These are phyloP conservation scores for Mionectes olivaceus DNA, from an alignment of 2,797 vertebrate species.

Conservation along the genomic window DNA sequence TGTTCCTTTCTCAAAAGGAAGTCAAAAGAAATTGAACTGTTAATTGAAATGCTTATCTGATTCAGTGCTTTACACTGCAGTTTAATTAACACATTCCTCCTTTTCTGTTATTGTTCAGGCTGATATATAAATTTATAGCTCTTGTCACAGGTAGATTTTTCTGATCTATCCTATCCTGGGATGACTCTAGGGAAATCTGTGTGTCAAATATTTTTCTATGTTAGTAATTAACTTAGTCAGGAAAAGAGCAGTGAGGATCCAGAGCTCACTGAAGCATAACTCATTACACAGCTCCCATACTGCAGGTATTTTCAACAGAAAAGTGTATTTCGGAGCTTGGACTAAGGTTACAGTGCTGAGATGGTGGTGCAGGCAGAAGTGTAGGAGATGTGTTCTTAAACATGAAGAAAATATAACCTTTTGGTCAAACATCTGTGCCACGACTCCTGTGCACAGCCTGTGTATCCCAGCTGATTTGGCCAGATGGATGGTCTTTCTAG, in stretches of 20 bases:
- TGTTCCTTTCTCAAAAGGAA: background rate
- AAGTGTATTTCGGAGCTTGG: background rate
- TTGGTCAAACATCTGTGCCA: background rate
- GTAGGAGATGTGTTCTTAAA: background rate
- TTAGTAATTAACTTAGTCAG: background rate
- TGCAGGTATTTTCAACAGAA: background rate
- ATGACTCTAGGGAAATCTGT: background rate
- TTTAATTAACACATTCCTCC: background rate
- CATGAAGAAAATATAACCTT: background rate
- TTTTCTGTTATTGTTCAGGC: background rate
- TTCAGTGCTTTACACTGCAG: background rate
- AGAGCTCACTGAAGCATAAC: background rate
- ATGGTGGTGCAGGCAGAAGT: background rate
- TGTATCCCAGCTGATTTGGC: background rate
- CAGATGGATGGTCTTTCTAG: background rate
- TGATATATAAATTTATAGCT: background rate
- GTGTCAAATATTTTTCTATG: background rate
- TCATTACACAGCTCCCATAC: background rate
- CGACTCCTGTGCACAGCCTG: background rate
- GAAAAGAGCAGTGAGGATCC: background rate
- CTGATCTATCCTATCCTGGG: background rate
- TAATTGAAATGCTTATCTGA: background rate
- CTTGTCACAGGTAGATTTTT: background rate
- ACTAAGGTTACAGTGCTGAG: background rate
- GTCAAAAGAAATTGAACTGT: background rate